Percentiles rank a stretch among this genome's conserved stretches.
phyloP scores from a whole-genome alignment of 1,140 invertebrate genomes.

The Meloidogyne floridensis region DNA sequence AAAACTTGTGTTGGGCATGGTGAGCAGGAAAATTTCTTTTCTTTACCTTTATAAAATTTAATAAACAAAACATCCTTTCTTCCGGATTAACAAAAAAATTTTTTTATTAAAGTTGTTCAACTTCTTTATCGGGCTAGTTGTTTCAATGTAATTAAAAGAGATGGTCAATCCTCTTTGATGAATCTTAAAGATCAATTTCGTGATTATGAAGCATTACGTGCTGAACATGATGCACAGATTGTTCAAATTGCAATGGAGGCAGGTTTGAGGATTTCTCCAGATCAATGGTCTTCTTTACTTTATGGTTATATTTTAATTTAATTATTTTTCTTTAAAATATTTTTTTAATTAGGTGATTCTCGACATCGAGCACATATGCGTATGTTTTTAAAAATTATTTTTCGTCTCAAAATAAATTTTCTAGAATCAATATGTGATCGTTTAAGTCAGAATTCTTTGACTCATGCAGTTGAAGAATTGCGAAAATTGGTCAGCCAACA shows the following conservation, averaged over 20 bases:
- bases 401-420: neutral
- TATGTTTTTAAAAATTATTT: neutral
- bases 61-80: too few species aligned
- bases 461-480: conserved; percentile 20
- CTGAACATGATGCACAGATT: conserved; percentile 68
- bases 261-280: conserved; percentile 90
- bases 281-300: conserved; percentile 93
- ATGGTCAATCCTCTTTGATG: conserved; percentile 96
- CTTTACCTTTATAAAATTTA: neutral
- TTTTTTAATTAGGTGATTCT: conserved; percentile 72
- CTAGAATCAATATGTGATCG: conserved; percentile 28
- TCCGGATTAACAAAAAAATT: neutral
- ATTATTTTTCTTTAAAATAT: neutral
- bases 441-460: neutral
- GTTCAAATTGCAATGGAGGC: conserved; percentile 96
- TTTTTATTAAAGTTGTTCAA: conserved; percentile 77
- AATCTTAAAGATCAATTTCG: conserved; percentile 96
- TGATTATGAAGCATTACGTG: conserved; percentile 76
- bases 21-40: neutral
- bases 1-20: conserved; percentile 94
- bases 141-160: conserved; percentile 87
- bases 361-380: conserved; percentile 22
- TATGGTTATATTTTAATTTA: conserved; percentile 74
- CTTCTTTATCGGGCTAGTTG: conserved; percentile 93
- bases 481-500: conserved; percentile 21